Conservation (phyloP, 1,140 invertebrate species). For the Sycobia sp. region DNA sequence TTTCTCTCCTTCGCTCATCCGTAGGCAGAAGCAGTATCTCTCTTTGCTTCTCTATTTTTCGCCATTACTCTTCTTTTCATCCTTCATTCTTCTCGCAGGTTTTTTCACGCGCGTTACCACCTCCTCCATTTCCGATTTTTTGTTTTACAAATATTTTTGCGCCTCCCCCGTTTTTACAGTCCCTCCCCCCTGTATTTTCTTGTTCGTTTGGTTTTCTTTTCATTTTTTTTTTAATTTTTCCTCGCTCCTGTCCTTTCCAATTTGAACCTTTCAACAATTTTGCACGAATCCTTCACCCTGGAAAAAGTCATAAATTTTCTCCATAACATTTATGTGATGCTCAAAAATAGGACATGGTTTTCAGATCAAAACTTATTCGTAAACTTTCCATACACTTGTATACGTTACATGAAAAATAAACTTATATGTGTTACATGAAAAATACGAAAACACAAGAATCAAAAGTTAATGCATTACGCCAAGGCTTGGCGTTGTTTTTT, state of each 20-base stretch:
- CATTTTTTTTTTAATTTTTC: neutral
- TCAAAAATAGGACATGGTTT: no score
- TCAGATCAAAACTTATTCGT: no score
- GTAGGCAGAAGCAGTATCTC: neutral
- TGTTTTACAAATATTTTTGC: slow-evolving; percentile 10
- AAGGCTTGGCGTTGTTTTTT: no score
- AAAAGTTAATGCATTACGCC: no score
- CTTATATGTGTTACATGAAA: no score
- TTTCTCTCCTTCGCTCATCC: slow-evolving; percentile 17
- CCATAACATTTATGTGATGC: no score
- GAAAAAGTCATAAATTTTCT: no score
- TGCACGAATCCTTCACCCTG: no score
- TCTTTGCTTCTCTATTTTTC: slow-evolving; percentile 17
- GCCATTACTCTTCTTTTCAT: slow-evolving; percentile 26
- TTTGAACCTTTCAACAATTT: no score
- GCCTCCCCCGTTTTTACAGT: slow-evolving; percentile 24
- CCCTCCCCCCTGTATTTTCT: neutral
- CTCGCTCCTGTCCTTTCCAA: neutral
- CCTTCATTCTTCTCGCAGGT: slow-evolving; percentile 5
- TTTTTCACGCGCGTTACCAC: neutral
- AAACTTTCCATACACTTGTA: no score
- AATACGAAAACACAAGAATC: no score
- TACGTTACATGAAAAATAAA: no score
- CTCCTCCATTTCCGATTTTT: neutral
- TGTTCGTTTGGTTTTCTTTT: neutral